These are phyloP conservation scores for Stylophora pistillata DNA, from an alignment of 64 coral and sea anemone species.

Conservation along the genomic window DNA sequence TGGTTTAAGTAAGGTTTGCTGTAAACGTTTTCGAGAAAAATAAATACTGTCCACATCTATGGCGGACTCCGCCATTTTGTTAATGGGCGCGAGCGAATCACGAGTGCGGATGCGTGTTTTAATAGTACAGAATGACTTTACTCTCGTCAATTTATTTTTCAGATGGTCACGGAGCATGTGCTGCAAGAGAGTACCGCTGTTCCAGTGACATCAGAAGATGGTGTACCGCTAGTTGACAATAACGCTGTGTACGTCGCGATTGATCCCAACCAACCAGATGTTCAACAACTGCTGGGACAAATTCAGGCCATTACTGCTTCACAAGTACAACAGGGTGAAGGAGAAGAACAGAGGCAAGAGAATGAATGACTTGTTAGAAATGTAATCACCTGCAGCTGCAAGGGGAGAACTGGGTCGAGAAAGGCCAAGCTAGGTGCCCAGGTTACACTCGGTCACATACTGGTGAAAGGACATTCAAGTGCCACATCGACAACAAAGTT, in stretches of 20 bases:
- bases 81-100: too few species aligned
- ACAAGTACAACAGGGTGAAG: conserved; percentile 19
- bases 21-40: too few species aligned
- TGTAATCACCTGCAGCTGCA: not conserved
- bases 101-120: not conserved
- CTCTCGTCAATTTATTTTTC: not conserved
- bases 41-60: too few species aligned
- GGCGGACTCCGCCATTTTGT: too few species aligned
- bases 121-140: not conserved
- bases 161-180: conserved; percentile 44
- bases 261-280: conserved; percentile 80
- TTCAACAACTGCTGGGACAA: conserved; percentile 77
- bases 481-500: not conserved
- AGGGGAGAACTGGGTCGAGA: not conserved
- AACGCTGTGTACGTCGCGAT: conserved; percentile 86
- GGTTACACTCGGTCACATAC: not conserved
- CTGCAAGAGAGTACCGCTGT: conserved; percentile 54
- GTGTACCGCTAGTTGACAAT: conserved; percentile 5
- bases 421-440: not conserved
- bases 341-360: not conserved
- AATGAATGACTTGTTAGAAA: not conserved
- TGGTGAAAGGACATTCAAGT: not conserved
- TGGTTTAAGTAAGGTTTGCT: too few species aligned
- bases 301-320: conserved; percentile 66
- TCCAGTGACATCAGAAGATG: conserved; percentile 50